Conservation (phyloP, 1,140 invertebrate species). For the Scaptomyza graminum region DNA sequence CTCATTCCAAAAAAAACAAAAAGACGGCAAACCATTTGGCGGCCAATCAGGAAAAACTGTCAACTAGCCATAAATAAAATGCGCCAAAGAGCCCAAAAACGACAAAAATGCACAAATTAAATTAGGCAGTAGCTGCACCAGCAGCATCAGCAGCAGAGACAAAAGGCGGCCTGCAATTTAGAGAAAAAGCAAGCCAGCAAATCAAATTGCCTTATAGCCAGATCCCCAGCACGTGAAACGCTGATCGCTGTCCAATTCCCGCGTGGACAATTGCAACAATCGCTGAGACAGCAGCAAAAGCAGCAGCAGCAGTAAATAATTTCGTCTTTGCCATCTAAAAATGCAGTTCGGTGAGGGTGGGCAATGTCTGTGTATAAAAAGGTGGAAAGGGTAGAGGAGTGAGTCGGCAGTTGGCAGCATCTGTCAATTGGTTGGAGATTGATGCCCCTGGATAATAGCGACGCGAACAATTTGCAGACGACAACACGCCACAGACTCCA, state of each 20-base stretch:
- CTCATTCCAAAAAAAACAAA: slow-evolving; percentile 35
- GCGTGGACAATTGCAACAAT: slow-evolving; percentile 69
- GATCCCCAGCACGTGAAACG: slow-evolving; percentile 16
- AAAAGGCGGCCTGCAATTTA: slow-evolving; percentile 73
- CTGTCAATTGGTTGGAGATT: slow-evolving; percentile 77
- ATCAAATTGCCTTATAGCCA: slow-evolving; percentile 77
- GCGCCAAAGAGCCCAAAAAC: slow-evolving; percentile 40
- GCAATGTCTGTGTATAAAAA: not conserved
- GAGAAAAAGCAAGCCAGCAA: slow-evolving; percentile 64
- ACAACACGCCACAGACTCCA: slow-evolving; percentile 61
- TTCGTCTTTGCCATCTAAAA: slow-evolving; percentile 74
- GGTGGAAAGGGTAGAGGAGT: slow-evolving; percentile 3
- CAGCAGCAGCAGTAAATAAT: slow-evolving; percentile 65
- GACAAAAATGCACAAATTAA: slow-evolving; percentile 64
- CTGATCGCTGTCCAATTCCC: slow-evolving; percentile 68
- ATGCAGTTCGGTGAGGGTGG: slow-evolving; percentile 48
- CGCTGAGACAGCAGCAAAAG: slow-evolving; percentile 3
- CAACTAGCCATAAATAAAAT: slow-evolving; percentile 72
- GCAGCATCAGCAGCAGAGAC: slow-evolving; percentile 22
- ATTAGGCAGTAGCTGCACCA: slow-evolving; percentile 52
- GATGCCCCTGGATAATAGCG: slow-evolving; percentile 81
- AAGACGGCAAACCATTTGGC: slow-evolving; percentile 18
- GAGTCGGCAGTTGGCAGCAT: slow-evolving; percentile 38
- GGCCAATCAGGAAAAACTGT: slow-evolving; percentile 64
- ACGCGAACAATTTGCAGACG: slow-evolving; percentile 81